A percentile compares a stretch with the other conserved stretches of the same genome.
Conservation (phyloP, 2,113 vertebrate species). For the Neogobius melanostomus region DNA sequence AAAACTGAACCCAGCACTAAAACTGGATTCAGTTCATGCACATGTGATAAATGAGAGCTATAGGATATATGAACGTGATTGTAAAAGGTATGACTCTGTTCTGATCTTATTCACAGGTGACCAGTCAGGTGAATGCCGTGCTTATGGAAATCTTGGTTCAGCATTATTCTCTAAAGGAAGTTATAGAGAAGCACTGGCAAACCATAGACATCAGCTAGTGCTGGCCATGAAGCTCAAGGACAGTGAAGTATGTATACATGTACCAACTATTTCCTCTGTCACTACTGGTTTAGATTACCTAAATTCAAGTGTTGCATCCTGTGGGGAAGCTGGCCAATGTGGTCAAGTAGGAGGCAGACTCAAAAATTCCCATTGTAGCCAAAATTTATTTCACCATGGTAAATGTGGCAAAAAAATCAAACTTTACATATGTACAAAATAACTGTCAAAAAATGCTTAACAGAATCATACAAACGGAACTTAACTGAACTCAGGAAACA, state of each 20-base stretch:
- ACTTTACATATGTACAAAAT: too few relatives aligned
- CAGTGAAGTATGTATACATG: conserved; percentile 79
- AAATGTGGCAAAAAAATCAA: too few relatives aligned
- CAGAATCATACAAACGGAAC: too few relatives aligned
- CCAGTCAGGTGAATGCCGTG: conserved; percentile 94
- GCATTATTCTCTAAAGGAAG: conserved; percentile 97
- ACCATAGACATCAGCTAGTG: conserved; percentile 93
- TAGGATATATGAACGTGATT: neutral
- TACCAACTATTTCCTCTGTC: neutral
- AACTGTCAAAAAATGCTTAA: too few relatives aligned
- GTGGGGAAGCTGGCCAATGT: too few relatives aligned
- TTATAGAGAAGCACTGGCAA: conserved; percentile 87
- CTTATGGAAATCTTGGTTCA: conserved; percentile 94
- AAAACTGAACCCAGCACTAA: neutral
- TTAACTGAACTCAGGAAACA: too few relatives aligned
- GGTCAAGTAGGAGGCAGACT: too few relatives aligned
- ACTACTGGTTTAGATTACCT: too few relatives aligned
- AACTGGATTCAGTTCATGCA: neutral
- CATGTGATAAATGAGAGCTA: neutral
- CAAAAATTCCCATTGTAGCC: too few relatives aligned
- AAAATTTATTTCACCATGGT: too few relatives aligned
- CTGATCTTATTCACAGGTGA: conserved; percentile 82
- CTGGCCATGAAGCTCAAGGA: conserved; percentile 98
- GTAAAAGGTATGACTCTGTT: neutral
- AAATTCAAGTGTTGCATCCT: too few relatives aligned